Evolutionary conservation across 2,797 vertebrate species (phyloP).

Genomic region (Lithobates pipiens): DNA sequence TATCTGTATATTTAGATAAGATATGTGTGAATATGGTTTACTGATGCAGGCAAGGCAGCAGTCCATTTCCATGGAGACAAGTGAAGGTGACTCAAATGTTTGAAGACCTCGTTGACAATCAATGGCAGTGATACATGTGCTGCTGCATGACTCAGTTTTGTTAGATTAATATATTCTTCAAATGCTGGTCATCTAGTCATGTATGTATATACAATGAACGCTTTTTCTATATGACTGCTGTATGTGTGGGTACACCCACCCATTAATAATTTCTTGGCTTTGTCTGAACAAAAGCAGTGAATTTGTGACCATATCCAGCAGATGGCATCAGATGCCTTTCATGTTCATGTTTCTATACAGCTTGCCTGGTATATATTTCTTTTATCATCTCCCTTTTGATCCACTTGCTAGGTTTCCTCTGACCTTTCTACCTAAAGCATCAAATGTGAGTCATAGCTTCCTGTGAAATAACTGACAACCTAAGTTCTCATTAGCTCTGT

Average conservation of each 20-base stretch:
- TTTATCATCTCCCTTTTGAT: conserved; percentile 19
- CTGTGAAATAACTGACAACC: background rate
- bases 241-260: too few species aligned
- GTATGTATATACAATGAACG: background rate
- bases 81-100: background rate
- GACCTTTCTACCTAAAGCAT: background rate
- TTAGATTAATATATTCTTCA: background rate
- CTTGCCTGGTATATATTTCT: background rate
- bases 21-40: background rate
- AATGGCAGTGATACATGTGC: background rate
- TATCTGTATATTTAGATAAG: too few species aligned
- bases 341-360: background rate
- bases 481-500: conserved; percentile 17
- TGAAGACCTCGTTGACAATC: background rate
- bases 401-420: conserved; percentile 16
- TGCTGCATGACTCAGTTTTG: background rate
- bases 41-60: conserved; percentile 9
- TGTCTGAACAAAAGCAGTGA: background rate
- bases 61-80: conserved; percentile 38
- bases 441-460: conserved; percentile 35
- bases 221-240: background rate
- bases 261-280: background rate
- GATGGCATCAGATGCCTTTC: conserved; percentile 41
- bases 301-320: conserved; percentile 21
- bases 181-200: background rate